phyloP scores from a whole-genome alignment of 2,797 vertebrate genomes.

The Varecia variegata region DNA sequence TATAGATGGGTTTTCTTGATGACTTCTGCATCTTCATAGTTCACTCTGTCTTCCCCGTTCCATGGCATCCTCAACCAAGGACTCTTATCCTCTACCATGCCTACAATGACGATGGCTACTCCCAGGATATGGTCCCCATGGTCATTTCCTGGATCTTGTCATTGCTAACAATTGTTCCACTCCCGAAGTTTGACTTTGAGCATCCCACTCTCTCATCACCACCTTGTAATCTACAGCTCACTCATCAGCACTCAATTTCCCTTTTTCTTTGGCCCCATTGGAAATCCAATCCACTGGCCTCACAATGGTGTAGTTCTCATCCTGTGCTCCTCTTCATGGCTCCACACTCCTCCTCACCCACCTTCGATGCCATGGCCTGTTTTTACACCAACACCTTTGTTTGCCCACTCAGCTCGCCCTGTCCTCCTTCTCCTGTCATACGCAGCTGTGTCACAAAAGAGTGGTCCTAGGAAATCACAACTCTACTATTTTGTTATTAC shows the following conservation, averaged over 20 bases:
- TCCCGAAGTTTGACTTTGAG: background rate
- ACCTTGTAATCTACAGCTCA: background rate
- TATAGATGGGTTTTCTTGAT: background rate
- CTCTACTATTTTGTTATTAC: background rate
- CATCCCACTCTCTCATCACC: background rate
- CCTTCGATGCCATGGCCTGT: background rate
- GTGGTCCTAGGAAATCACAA: background rate
- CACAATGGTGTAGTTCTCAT: rapidly evolving
- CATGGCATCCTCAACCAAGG: background rate
- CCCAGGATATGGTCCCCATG: background rate
- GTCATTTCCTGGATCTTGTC: background rate
- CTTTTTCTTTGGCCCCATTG: background rate
- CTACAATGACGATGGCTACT: background rate
- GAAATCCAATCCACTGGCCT: background rate
- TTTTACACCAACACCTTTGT: background rate
- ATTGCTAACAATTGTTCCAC: too few species aligned
- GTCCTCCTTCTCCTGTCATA: background rate
- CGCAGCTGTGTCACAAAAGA: background rate
- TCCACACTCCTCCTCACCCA: background rate
- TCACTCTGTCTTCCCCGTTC: background rate
- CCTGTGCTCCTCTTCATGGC: background rate
- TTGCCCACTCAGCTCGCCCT: background rate
- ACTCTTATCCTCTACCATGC: background rate
- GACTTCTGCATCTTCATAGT: background rate
- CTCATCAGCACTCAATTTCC: background rate